phyloP scores from a whole-genome alignment of 2,888 invertebrate species.

The Agrypnus murinus region DNA sequence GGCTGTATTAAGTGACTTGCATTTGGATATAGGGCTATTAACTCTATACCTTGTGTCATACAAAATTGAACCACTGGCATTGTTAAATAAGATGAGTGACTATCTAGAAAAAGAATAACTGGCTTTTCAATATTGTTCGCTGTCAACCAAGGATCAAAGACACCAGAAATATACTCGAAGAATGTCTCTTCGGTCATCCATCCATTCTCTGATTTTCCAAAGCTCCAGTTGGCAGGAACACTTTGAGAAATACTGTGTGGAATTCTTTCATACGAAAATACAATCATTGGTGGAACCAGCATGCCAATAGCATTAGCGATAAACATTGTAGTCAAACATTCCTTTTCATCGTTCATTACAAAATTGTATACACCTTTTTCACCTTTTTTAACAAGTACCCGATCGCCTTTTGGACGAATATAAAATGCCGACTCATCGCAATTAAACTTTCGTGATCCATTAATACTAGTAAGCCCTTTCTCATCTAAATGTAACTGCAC shows the following conservation, averaged over 20 bases:
- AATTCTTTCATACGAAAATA: neutral
- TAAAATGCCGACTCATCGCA: no score
- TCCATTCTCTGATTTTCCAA: slow-evolving; percentile 4
- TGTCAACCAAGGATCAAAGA: slow-evolving; percentile 30
- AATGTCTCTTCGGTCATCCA: slow-evolving; percentile 22
- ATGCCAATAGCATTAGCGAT: neutral
- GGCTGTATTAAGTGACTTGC: slow-evolving; percentile 50
- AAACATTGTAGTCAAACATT: no score
- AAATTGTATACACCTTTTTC: no score
- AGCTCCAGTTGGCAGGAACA: neutral
- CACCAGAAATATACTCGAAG: slow-evolving; percentile 4
- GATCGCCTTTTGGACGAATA: no score
- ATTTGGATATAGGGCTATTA: slow-evolving; percentile 51
- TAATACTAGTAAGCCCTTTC: no score
- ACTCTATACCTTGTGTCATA: slow-evolving; percentile 46
- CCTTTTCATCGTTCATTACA: no score
- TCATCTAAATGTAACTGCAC: no score
- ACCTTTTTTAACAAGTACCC: no score
- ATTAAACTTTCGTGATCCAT: no score
- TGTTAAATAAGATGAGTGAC: slow-evolving; percentile 25
- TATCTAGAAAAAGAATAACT: slow-evolving; percentile 21
- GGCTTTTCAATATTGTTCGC: slow-evolving; percentile 12
- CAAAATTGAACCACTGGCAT: slow-evolving; percentile 31
- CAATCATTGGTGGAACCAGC: neutral
- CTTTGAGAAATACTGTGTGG: neutral